Base-by-base conservation (phyloP, 64 coral and sea anemone species). In the Montipora capricornis region DNA sequence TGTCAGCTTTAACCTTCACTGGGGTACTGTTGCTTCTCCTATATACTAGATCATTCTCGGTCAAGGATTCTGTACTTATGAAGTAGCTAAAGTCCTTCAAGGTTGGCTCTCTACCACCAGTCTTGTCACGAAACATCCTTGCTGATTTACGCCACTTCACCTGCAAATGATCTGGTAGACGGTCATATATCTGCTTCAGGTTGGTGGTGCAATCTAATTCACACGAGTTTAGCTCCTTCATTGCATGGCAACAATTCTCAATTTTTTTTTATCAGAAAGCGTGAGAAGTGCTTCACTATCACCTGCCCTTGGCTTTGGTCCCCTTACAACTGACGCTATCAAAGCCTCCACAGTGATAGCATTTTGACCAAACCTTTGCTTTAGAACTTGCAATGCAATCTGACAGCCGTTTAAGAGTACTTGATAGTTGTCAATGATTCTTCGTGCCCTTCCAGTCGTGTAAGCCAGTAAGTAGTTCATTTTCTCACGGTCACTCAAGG, bases 201-300 rank as follows among this genome's bases (percentile, higher is more conserved):
- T 57, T 57, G 51, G 92, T 94, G 19, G 77, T 94, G 45, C 85
- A 94, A 87, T 94, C 77, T 17, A 94, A 58, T 53, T 94, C 78
- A 89, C 37, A 47, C 58, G 50, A 94, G 75, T 89, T 22, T 20
- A 89, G 20, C 81, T 94, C 92, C 15, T 6, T 10, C 86, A 89
- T 94, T 12, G 85, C 48, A 17, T 2, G 50, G 61, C 77, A 94
- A 76, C 53, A 57, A 2, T 57, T 57, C 53, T 57, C 53, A 57
- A 5, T 57, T 57, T 57, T 57, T 57, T 5, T 57, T 57, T 57
- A 57, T 57, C 85, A 57, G 53, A 57, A 57, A 57, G 53, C 37
- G 37, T 37, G 37, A 57, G 53, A 57, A 57, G 53, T 57, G 53
- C 53, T 57, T 57, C 53, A 57, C 53, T 57, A 57, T 57, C 53